These are phyloP conservation scores for Nesidiocoris tenuis DNA, from an alignment of 2,888 invertebrate species.

Conservation along the genomic window DNA sequence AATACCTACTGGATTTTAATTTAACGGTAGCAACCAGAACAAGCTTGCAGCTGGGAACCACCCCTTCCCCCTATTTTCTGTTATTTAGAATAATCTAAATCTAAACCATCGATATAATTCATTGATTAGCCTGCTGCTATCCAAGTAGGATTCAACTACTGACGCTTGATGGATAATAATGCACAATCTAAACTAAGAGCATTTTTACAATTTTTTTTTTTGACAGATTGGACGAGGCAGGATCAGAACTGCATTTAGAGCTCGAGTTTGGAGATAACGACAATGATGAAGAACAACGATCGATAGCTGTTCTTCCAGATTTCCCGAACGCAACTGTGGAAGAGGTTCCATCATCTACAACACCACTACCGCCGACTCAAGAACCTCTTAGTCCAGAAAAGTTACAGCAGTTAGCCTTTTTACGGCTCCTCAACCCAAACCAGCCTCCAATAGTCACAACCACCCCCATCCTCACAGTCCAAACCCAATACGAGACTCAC, in stretches of 20 bases:
- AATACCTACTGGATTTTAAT: no score
- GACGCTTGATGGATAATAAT: background rate
- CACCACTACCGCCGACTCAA: slow-evolving; percentile 53
- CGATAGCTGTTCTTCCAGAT: slow-evolving; percentile 61
- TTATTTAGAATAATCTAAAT: no score
- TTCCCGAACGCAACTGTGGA: slow-evolving; percentile 63
- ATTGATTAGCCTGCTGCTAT: no score
- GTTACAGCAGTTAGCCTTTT: slow-evolving; percentile 69
- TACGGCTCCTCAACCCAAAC: slow-evolving; percentile 69
- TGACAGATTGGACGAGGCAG: slow-evolving; percentile 75
- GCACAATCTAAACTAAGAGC: background rate
- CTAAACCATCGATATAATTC: no score
- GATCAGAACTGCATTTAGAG: slow-evolving; percentile 81
- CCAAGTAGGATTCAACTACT: no score
- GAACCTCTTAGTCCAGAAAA: slow-evolving; percentile 65
- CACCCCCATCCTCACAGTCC: slow-evolving; percentile 70
- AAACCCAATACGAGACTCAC: slow-evolving; percentile 76
- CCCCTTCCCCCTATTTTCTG: no score
- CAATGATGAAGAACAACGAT: slow-evolving; percentile 56
- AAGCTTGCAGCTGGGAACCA: no score
- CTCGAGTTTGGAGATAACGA: slow-evolving; percentile 81
- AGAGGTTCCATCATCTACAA: slow-evolving; percentile 51
- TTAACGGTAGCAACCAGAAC: no score
- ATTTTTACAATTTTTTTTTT: no score
- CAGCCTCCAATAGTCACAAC: slow-evolving; percentile 75